These are phyloP conservation scores for Melolontha melolontha DNA, from an alignment of 2,888 invertebrate genomes.

Conservation along the genomic window DNA sequence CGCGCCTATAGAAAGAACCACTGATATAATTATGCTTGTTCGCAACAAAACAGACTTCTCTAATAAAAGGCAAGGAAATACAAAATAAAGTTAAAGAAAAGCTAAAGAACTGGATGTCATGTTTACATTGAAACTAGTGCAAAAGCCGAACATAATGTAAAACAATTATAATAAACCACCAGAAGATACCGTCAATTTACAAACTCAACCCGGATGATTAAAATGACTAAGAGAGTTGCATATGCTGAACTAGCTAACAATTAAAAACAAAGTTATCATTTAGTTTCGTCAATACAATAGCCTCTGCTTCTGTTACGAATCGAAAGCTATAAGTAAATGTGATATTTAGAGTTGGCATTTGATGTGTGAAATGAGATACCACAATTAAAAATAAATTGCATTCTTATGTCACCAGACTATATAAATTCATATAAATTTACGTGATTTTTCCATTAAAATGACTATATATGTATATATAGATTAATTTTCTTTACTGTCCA, in stretches of 20 bases:
- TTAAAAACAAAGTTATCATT: conserved; percentile 49
- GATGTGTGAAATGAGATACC: conserved; percentile 54
- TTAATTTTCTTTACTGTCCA: too few relatives aligned
- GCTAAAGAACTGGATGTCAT: conserved; percentile 99
- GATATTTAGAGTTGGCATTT: conserved; percentile 57
- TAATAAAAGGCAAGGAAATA: conserved; percentile 97
- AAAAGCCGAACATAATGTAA: conserved; percentile 99
- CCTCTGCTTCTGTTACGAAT: conserved; percentile 59
- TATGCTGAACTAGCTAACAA: conserved; percentile 73
- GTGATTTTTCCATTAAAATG: conserved; percentile 52
- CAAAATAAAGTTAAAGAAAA: conserved; percentile 98
- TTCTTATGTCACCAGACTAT: conserved; percentile 51
- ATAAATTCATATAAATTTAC: conserved; percentile 44
- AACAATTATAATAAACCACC: conserved; percentile 97
- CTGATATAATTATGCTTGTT: conserved; percentile 99
- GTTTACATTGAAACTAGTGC: conserved; percentile 99
- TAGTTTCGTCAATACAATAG: conserved; percentile 52
- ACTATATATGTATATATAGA: conserved; percentile 44
- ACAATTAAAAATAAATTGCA: conserved; percentile 54
- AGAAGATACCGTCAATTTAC: conserved; percentile 88
- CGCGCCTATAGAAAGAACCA: conserved; percentile 98
- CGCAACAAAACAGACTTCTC: conserved; percentile 99
- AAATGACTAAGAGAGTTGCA: conserved; percentile 85
- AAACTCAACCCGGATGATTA: conserved; percentile 84
- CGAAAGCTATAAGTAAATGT: conserved; percentile 62